Evolutionary conservation across 2,113 vertebrate species (phyloP).

Genomic region (Bolborhynchus lineola): DNA sequence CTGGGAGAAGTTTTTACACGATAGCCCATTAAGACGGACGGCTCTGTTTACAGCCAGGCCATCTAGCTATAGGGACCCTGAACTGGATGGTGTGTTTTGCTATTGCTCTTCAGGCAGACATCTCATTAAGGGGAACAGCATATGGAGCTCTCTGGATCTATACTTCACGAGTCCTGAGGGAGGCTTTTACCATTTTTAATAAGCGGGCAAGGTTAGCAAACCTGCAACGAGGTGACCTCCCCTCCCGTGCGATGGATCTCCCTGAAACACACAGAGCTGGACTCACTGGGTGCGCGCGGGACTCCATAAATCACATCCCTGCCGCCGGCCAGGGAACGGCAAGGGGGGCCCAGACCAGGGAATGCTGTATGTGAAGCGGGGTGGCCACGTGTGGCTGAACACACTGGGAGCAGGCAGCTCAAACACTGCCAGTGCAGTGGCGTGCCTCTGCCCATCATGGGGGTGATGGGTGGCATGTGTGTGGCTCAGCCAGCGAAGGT

Average conservation of each 20-base stretch:
- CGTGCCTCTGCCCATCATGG: rapidly evolving
- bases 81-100: slow-evolving; percentile 65
- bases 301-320: slow-evolving; percentile 38
- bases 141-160: slow-evolving; percentile 65
- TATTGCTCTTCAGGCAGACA: slow-evolving; percentile 73
- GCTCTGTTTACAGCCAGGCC: slow-evolving; percentile 74
- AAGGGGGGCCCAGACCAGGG: not conserved
- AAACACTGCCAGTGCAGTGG: not conserved
- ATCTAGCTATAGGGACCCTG: slow-evolving; percentile 69
- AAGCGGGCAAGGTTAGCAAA: slow-evolving; percentile 70
- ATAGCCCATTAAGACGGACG: slow-evolving; percentile 72
- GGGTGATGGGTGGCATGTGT: not conserved
- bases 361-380: rapidly evolving
- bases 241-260: slow-evolving; percentile 53
- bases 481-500: not conserved
- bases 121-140: slow-evolving; percentile 70
- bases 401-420: not conserved
- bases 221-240: slow-evolving; percentile 60
- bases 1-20: slow-evolving; percentile 73
- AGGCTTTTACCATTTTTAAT: slow-evolving; percentile 73
- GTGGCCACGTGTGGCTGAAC: rapidly evolving
- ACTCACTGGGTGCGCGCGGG: not conserved
- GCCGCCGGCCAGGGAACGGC: not conserved
- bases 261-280: not conserved
- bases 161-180: slow-evolving; percentile 66